Base-by-base conservation (phyloP, 2,797 vertebrate genomes). In the Melopsittacus undulatus region DNA sequence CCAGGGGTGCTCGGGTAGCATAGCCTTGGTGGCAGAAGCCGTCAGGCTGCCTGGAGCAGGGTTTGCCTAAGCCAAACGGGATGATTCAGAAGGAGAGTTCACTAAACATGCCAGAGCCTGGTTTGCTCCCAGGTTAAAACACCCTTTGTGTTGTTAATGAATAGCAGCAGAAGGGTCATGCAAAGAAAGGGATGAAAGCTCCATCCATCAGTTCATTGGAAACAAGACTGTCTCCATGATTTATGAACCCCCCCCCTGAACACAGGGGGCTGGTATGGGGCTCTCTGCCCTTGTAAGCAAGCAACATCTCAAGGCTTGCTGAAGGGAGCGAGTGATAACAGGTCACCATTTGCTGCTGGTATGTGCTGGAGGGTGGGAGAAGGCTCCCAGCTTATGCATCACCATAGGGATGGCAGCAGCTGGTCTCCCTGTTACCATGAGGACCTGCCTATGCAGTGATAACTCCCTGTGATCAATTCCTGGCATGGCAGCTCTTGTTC, bases 1-100 rank as follows among this genome's bases (percentile, higher is more conserved):
- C 27, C 1, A 0, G 23, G 27, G 40, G 6, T 34, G 34, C 46
- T 51, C 5, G 5, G 38, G 22, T 32, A 68, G 10, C 0, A 0
- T 8, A 6, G 54, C 26, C 42, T 57, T 1, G 0, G 11, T 11
- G 61, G 73, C 56, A 83, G 36, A 36, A 36, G 57, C 36, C 7
- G 0, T 42, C 40, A 15, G 40, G 40, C 40, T 42, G 40, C 40
- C 40, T 42, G 40, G 40, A 42, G 40, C 15, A 42, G 40, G 40
- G 40, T 42, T 42, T 42, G 40, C 40, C 40, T 6, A 42, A 42
- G 14, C 40, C 15, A 42, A 42, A 42, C 14, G 40, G 40, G 40
- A 42, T 42, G 40, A 42, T 40, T 42, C 40, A 42, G 40, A 40
- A 42, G 40, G 14, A 42, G 40, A 42, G 40, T 14, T 42, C 40